Conservation (phyloP, 92 coral and sea anemone genomes). For the Galaxea fascicularis region DNA sequence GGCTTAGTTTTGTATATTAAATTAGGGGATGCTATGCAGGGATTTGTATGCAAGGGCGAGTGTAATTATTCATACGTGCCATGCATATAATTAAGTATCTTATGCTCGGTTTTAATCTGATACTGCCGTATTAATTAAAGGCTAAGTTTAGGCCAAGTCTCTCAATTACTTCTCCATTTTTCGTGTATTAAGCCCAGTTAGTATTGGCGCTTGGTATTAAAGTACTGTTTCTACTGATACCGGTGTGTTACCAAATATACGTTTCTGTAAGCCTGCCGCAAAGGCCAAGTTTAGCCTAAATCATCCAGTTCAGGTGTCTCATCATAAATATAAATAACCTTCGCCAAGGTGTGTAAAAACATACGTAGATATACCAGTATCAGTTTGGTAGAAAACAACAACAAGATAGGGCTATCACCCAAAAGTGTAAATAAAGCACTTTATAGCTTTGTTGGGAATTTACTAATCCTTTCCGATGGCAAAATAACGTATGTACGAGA, state of each 20-base stretch:
- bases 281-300: not conserved
- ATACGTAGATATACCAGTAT: not conserved
- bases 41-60: too few relatives aligned
- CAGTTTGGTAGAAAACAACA: too few relatives aligned
- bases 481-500: not conserved
- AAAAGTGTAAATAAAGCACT: too few relatives aligned
- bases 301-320: not conserved
- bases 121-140: not conserved
- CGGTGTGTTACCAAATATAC: not conserved
- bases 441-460: too few relatives aligned
- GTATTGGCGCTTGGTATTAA: too few relatives aligned
- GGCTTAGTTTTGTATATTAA: too few relatives aligned
- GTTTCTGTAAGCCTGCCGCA: not conserved
- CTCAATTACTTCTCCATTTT: not conserved
- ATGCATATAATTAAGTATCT: too few relatives aligned
- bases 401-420: not conserved
- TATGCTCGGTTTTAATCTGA: not conserved
- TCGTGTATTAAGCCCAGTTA: too few relatives aligned
- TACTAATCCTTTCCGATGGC: not conserved
- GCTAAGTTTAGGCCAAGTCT: not conserved
- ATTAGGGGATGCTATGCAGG: too few relatives aligned
- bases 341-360: not conserved
- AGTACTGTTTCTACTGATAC: too few relatives aligned
- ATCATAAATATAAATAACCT: not conserved
- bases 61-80: not conserved